These are phyloP conservation scores for Gracilinanus agilis DNA, from an alignment of 2,113 vertebrate species.

Conservation along the genomic window DNA sequence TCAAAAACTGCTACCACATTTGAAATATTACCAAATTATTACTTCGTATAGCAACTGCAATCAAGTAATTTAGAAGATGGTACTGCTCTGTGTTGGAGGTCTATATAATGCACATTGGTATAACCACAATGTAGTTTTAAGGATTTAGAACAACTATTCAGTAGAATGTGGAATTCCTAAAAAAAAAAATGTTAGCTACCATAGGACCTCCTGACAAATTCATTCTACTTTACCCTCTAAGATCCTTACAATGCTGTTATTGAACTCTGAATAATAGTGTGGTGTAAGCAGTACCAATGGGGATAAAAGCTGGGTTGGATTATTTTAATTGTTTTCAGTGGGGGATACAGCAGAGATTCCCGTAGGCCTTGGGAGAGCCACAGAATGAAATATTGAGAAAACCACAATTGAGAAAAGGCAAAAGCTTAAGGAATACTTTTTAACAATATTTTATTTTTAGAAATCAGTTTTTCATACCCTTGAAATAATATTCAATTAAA, in stretches of 20 bases:
- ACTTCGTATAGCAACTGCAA: neutral
- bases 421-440: neutral
- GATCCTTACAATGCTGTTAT: neutral
- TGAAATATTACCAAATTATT: neutral
- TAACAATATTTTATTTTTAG: neutral
- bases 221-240: neutral
- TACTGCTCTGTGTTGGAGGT: neutral
- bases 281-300: neutral
- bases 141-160: neutral
- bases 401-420: slow-evolving; percentile 21
- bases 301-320: neutral
- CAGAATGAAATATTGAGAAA: slow-evolving; percentile 35
- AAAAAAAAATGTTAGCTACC: neutral
- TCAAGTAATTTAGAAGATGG: neutral
- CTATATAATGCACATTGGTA: neutral
- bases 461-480: slow-evolving; percentile 20
- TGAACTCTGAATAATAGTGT: neutral
- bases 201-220: neutral
- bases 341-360: slow-evolving; percentile 7
- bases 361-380: slow-evolving; percentile 39
- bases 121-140: neutral
- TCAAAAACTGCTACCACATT: neutral
- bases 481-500: slow-evolving; percentile 31
- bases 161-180: neutral
- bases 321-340: slow-evolving; percentile 22